Evolutionary conservation across 2,113 vertebrate genomes (phyloP).

Genomic region (Cyprinodon brontotheroides): DNA sequence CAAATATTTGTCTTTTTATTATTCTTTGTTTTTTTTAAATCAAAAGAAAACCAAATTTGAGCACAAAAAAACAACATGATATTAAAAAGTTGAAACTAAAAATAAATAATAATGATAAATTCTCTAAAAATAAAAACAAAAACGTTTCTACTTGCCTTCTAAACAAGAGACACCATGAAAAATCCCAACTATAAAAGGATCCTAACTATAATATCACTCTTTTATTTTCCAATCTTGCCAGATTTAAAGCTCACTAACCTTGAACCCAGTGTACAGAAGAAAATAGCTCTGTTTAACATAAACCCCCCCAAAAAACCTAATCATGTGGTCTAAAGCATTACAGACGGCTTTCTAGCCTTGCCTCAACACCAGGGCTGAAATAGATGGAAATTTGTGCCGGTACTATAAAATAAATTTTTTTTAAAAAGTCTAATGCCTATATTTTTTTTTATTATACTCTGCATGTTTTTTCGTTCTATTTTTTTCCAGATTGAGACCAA

Average conservation of each 20-base stretch:
- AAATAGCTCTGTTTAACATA: constrained; percentile 23
- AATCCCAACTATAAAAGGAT: not conserved
- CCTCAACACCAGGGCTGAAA: constrained; percentile 14
- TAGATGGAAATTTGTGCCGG: too few relatives aligned
- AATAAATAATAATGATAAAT: not conserved
- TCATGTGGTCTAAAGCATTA: constrained; percentile 9
- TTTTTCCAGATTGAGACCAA: too few relatives aligned
- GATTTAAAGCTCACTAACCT: constrained; percentile 21
- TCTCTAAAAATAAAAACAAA: not conserved
- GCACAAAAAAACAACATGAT: too few relatives aligned
- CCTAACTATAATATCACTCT: not conserved
- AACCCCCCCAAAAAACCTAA: constrained; percentile 8
- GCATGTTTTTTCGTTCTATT: too few relatives aligned
- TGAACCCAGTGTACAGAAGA: not conserved
- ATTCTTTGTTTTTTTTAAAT: too few relatives aligned
- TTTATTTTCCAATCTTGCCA: constrained; percentile 14
- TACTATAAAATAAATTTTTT: too few relatives aligned
- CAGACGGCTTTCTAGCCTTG: constrained; percentile 30
- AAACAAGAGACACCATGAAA: not conserved
- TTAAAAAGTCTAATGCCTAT: too few relatives aligned
- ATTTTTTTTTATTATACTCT: too few relatives aligned
- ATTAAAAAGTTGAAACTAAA: not conserved
- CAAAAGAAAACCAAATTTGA: too few relatives aligned
- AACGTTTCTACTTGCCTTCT: constrained; percentile 7
- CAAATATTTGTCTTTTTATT: too few relatives aligned